Base-by-base conservation (phyloP, 2,888 invertebrate species). In the Himalopsyche japonica region DNA sequence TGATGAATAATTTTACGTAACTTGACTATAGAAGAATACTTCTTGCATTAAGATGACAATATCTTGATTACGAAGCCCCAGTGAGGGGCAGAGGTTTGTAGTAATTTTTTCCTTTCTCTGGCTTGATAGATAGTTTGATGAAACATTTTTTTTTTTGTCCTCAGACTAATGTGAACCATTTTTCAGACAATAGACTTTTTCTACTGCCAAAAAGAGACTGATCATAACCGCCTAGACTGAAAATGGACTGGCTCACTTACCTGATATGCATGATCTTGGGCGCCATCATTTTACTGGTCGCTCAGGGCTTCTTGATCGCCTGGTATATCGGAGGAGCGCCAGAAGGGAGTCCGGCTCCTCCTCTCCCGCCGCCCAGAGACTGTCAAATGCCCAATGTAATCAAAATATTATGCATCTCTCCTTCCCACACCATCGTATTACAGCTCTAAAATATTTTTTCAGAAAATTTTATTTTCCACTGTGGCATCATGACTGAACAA, bases 211-310 rank as follows among this genome's bases (percentile, higher is more conserved):
- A 70, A 70, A 12, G 70, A 70, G 70, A 70, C 70, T 24, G 70
- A 70, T 70, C 10, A 30, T 12, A 70, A 70, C 70, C 70, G 0
- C 24, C 24, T 24, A 30, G 77, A 43, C 37, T 34, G 32, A 43
- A 20, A n/a, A 87, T 87, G 86, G 92, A 92, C 88, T 92, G 92
- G 92, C 89, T 90, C 82, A 92, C 91, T 91, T 88, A 92, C 87
- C 87, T 92, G 76, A 84, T 91, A 27, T 91, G 92, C 4, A 91
- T 91, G 80, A 87, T 91, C 64, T 88, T 91, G 79, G 92, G 92
- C 0, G 92, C 92, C 0, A 86, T 90, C 1, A 89, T 90, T 0
- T 91, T 91, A 1, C 88, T 92, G 84, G 89, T 90, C 0, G 89
- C 91, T 12, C 92, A 92, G 8, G 85, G 91, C 70, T 89, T 88